phyloP scores from a whole-genome alignment of 2,888 invertebrate species.

The Dioctria rufipes region DNA sequence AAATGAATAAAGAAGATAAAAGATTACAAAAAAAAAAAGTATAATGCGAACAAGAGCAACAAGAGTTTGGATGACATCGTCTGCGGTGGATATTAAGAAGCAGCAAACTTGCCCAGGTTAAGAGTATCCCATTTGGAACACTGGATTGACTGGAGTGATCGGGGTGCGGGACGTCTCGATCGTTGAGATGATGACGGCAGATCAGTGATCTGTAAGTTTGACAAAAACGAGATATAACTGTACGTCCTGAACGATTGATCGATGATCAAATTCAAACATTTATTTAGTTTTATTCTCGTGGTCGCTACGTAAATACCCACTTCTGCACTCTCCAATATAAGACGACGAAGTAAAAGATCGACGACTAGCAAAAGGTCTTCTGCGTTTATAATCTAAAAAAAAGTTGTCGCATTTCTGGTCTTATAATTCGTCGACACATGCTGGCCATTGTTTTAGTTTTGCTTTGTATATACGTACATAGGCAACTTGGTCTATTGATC shows the following conservation, averaged over 20 bases:
- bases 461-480: not conserved
- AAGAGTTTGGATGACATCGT: conserved; percentile 42
- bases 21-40: conserved; percentile 12
- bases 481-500: conserved; percentile 22
- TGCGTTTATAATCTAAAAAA: conserved; percentile 39
- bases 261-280: conserved; percentile 52
- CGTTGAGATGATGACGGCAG: conserved; percentile 50
- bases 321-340: not conserved
- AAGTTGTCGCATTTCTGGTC: conserved; percentile 59
- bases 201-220: conserved; percentile 54
- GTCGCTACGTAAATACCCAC: conserved; percentile 8
- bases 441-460: conserved; percentile 59
- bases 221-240: conserved; percentile 55
- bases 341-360: conserved; percentile 7
- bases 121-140: not conserved
- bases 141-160: not conserved
- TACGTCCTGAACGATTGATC: conserved; percentile 51
- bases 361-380: not conserved
- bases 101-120: conserved; percentile 37
- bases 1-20: conserved; percentile 20
- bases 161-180: conserved; percentile 8
- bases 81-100: conserved; percentile 51
- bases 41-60: not conserved
- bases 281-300: conserved; percentile 41
- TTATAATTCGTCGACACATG: conserved; percentile 59